These are phyloP conservation scores for Cantharis lateralis DNA, from an alignment of 2,888 invertebrate species.

Conservation along the genomic window DNA sequence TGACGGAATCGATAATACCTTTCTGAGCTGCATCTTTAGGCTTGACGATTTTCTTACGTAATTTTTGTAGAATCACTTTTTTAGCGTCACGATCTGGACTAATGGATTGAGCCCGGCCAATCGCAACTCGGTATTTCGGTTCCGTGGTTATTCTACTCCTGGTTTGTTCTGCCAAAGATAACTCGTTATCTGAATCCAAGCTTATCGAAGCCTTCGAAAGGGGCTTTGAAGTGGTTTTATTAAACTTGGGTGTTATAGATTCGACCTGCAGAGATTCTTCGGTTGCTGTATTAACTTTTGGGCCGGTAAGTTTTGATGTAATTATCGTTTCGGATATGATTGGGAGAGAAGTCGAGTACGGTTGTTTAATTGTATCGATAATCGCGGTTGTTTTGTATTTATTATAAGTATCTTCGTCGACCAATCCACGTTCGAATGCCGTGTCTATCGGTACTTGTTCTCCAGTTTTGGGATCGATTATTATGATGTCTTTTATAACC, in stretches of 20 bases:
- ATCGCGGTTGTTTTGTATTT: conserved; percentile 59
- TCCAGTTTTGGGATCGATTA: conserved; percentile 80
- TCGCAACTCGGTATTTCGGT: conserved; percentile 70
- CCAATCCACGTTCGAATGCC: conserved; percentile 77
- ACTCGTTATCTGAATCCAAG: conserved; percentile 43
- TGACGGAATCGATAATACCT: conserved; percentile 77
- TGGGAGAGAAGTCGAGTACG: conserved; percentile 19
- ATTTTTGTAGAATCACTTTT: conserved; percentile 74
- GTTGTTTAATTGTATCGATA: conserved; percentile 45
- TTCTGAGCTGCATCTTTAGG: conserved; percentile 78
- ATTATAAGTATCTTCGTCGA: conserved; percentile 63
- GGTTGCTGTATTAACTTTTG: conserved; percentile 57
- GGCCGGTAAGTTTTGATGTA: conserved; percentile 45
- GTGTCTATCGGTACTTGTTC: conserved; percentile 80
- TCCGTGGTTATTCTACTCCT: conserved; percentile 63
- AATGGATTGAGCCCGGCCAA: conserved; percentile 64
- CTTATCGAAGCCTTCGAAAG: conserved; percentile 49
- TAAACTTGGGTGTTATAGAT: conserved; percentile 51
- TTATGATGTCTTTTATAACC: conserved; percentile 61
- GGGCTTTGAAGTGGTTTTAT: conserved; percentile 37
- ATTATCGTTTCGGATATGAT: conserved; percentile 26
- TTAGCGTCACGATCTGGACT: conserved; percentile 68
- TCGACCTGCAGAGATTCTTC: conserved; percentile 37
- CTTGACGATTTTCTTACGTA: conserved; percentile 75
- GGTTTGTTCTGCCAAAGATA: conserved; percentile 63